These are phyloP conservation scores for Ormyrus pomaceus DNA, from an alignment of 2,888 invertebrate species.

Conservation along the genomic window DNA sequence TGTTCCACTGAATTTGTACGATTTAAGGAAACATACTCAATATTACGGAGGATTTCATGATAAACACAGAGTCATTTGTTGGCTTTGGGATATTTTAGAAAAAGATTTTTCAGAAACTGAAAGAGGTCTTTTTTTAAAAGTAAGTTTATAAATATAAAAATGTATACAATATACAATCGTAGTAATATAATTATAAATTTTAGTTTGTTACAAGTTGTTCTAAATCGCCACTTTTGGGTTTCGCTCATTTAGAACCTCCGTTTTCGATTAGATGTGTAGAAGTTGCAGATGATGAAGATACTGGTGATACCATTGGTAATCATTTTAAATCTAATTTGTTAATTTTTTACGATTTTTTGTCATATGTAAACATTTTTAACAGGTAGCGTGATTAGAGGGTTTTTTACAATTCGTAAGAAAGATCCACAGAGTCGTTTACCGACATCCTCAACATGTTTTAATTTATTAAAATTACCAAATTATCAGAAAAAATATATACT, in stretches of 20 bases:
- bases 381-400: conserved; percentile 97
- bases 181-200: not conserved
- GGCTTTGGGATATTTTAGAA: conserved; percentile 99
- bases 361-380: conserved; percentile 60
- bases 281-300: conserved; percentile 98
- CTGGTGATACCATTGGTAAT: conserved; percentile 84
- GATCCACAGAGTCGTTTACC: conserved; percentile 96
- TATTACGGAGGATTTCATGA: conserved; percentile 99
- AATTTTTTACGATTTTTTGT: conserved; percentile 14
- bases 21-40: conserved; percentile 93
- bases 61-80: conserved; percentile 96
- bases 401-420: conserved; percentile 96
- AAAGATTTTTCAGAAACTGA: conserved; percentile 96
- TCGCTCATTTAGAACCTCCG: conserved; percentile 96
- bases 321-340: not conserved
- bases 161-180: not conserved
- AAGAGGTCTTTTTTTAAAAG: conserved; percentile 93
- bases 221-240: conserved; percentile 96
- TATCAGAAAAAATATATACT: conserved; percentile 97
- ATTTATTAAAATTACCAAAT: conserved; percentile 97
- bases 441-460: conserved; percentile 99
- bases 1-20: conserved; percentile 91
- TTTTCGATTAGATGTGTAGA: conserved; percentile 99
- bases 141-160: not conserved
- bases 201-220: conserved; percentile 95